Conservation (phyloP, 2,888 invertebrate species). For the Pyrrhosoma nymphula region DNA sequence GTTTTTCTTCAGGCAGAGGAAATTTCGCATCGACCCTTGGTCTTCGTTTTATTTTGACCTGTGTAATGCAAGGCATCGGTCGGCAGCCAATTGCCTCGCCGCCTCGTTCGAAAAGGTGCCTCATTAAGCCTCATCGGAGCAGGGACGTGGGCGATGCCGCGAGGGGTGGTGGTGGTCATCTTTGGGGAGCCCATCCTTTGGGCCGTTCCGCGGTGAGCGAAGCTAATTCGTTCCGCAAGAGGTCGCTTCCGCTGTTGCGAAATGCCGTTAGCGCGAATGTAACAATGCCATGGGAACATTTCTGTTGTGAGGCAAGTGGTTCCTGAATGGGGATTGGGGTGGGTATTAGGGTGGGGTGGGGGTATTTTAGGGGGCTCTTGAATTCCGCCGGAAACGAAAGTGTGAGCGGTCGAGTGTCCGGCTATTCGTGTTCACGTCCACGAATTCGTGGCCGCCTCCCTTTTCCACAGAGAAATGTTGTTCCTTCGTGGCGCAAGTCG, state of each 20-base stretch:
- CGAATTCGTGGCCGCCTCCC: no score
- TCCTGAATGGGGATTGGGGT: not conserved
- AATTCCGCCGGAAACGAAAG: not conserved
- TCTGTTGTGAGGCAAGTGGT: not conserved
- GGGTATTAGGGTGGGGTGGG: not conserved
- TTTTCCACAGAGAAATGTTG: no score
- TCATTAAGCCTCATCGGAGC: not conserved
- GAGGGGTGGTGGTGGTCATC: not conserved
- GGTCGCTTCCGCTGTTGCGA: not conserved
- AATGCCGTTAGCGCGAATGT: conserved; percentile 13
- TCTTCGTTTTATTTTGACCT: no score
- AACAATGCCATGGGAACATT: not conserved
- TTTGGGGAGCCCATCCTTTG: not conserved
- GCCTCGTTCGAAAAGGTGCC: no score
- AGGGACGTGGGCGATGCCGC: not conserved
- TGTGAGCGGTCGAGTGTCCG: not conserved
- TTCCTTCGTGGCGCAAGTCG: no score
- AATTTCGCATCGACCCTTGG: no score
- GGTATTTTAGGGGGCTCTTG: not conserved
- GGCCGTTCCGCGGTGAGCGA: not conserved
- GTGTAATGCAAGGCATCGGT: no score
- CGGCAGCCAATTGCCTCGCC: no score
- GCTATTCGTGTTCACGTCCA: no score
- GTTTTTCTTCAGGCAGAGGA: no score
- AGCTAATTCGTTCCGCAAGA: not conserved